Evolutionary conservation across 1,140 invertebrate species (phyloP).

Genomic region (Drosophila serrata): DNA sequence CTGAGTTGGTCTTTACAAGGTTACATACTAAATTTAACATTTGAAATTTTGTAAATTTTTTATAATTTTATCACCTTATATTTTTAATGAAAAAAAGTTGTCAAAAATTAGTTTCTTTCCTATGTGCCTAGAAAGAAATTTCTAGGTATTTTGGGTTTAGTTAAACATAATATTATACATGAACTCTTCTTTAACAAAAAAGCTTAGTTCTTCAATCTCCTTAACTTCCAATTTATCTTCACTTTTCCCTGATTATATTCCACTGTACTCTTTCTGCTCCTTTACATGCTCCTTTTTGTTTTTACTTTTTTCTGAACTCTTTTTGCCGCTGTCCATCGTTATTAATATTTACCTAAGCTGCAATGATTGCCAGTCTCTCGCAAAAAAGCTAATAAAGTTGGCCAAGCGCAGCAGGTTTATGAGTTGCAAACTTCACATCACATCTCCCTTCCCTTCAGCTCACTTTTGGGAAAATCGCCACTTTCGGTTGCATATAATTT

Average conservation of each 20-base stretch:
- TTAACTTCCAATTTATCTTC: background rate
- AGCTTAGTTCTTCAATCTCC: background rate
- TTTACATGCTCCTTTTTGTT: conserved; percentile 12
- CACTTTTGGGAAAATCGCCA: conserved; percentile 17
- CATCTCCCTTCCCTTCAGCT: background rate
- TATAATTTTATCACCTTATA: no score
- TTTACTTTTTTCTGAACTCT: conserved; percentile 16
- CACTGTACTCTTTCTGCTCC: conserved; percentile 25
- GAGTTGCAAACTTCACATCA: conserved; percentile 31
- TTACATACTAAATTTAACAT: no score
- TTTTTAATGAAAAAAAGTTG: no score
- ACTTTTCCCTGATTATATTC: background rate
- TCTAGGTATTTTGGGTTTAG: background rate
- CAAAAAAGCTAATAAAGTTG: conserved; percentile 77
- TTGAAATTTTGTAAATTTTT: no score
- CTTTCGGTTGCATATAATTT: conserved; percentile 72
- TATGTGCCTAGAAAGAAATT: no score
- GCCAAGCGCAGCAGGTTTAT: conserved; percentile 30
- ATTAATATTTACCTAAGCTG: conserved; percentile 82
- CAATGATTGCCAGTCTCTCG: conserved; percentile 23
- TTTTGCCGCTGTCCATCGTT: conserved; percentile 41
- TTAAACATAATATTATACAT: background rate
- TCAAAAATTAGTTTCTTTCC: no score
- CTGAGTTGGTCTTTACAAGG: no score
- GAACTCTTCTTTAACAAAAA: background rate